Evolutionary conservation across 2,797 vertebrate species (phyloP), one percentile per base, ranked within the genome.

Genomic region (Heteromormyrus szaboi): DNA sequence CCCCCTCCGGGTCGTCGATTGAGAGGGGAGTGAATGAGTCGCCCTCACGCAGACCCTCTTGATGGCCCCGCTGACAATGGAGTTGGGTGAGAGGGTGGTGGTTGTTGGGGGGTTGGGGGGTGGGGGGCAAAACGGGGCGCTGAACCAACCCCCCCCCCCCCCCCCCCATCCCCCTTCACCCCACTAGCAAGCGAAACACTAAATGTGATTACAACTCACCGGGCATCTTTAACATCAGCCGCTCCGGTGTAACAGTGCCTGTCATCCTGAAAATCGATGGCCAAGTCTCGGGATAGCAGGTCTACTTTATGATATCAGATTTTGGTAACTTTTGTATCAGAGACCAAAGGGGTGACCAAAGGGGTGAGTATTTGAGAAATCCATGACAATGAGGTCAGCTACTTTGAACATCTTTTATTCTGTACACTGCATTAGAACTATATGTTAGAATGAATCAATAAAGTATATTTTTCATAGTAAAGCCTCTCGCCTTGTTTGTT

Each of bases 1-100:
- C 93, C 94, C 65, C 95, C 96, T 96, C 97, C 96, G 95, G 95
- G 95, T 95, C 92, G 93, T 93, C 94, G 95, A 96, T 94, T 95
- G 96, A 96, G 96, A 95, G 95, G 94, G 91, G 90, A 92, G 94
- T 95, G 94, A 96, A 94, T 93, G 94, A 90, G 89, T 94, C 94
- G 92, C 95, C 95, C 94, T 91, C 68, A 88, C 91, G 92, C 95
- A 95, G 91, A 95, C 94, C 91, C 88, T 92, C 94, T 89, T 79
- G 93, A 94, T 92, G 91, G 93, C 92, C 93, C 90, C 62, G 0
- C 89, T 94, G 95, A 97, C 97, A 98, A 97, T 96, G 93, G 94
- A 89, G 65, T 89, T 51, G 0, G 12, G 90, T 0, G 89, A 89
- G 94, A 90, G 91, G 62, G 93, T 94, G 90, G 91, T 88, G 25